A percentile compares a stretch with the other conserved stretches of the same genome.
Evolutionary conservation across 2,888 invertebrate species (phyloP).

Genomic region (Galeopsomyia nigrocyanea): DNA sequence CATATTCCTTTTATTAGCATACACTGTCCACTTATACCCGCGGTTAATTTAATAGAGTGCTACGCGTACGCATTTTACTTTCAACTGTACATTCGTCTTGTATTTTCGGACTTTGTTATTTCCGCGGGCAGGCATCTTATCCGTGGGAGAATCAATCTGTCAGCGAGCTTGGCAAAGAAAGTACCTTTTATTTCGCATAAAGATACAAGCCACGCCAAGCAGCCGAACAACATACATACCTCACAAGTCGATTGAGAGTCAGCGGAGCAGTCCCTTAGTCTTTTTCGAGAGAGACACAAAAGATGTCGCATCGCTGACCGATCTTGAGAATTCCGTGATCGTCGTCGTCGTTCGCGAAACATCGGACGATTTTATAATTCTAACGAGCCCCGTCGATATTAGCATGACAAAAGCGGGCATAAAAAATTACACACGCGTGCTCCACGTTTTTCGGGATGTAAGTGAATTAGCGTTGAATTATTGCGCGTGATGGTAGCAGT

Average conservation of each 20-base stretch:
- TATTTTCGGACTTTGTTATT: too few species aligned
- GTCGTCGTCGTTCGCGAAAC: background rate
- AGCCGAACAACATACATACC: too few species aligned
- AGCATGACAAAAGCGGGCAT: constrained; percentile 37
- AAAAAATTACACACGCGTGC: constrained; percentile 34
- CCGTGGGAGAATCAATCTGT: too few species aligned
- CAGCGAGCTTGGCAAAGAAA: too few species aligned
- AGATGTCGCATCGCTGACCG: constrained; percentile 20
- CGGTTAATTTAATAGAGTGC: too few species aligned
- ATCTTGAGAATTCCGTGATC: constrained; percentile 27
- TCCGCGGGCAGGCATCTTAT: too few species aligned
- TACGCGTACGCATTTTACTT: background rate
- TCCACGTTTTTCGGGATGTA: constrained; percentile 64
- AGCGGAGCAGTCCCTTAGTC: background rate
- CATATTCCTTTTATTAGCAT: constrained; percentile 1
- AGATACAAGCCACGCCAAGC: too few species aligned
- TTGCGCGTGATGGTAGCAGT: constrained; percentile 50
- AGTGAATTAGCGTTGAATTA: constrained; percentile 66
- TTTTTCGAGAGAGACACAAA: background rate
- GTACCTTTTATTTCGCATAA: too few species aligned
- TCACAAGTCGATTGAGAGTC: constrained; percentile 16
- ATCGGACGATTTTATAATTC: constrained; percentile 29
- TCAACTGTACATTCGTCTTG: background rate
- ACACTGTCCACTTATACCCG: too few species aligned
- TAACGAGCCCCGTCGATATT: constrained; percentile 19